phyloP scores from a whole-genome alignment of 2,113 vertebrate species.

The Pavo muticus region DNA sequence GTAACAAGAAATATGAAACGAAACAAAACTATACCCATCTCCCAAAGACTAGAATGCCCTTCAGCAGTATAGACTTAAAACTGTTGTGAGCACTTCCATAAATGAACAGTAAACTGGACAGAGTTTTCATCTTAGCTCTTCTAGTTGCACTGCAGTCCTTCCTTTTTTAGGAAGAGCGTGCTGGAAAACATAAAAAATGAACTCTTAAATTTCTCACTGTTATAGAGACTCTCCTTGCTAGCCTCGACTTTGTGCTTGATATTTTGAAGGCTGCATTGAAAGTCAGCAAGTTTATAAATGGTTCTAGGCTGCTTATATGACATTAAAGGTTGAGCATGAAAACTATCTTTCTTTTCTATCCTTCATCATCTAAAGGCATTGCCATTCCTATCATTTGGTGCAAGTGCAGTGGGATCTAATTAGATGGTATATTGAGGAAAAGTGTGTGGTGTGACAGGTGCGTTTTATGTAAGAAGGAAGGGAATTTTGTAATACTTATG shows the following conservation, averaged over 20 bases:
- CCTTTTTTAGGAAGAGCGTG: not conserved
- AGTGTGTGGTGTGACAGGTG: not conserved
- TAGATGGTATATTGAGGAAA: not conserved
- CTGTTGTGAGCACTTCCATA: not conserved
- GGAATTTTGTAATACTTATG: not conserved
- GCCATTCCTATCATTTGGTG: fast-evolving
- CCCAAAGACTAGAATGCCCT: not conserved
- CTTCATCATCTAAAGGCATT: not conserved
- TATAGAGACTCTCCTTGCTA: not conserved
- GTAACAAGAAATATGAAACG: not conserved
- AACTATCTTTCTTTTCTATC: not conserved
- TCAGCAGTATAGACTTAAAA: not conserved
- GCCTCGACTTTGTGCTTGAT: not conserved
- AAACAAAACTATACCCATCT: not conserved
- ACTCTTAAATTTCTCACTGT: not conserved
- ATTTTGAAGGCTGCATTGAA: not conserved
- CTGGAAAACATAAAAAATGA: not conserved
- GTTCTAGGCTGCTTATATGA: not conserved
- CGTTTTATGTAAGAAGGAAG: not conserved
- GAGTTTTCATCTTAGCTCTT: not conserved
- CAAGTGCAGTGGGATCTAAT: not conserved
- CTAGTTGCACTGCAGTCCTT: not conserved
- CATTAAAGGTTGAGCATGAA: fast-evolving
- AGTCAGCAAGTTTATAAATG: not conserved
- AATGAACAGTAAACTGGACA: not conserved